Evolutionary conservation across 1,140 invertebrate genomes (phyloP).

Genomic region (Eumaeus atala): DNA sequence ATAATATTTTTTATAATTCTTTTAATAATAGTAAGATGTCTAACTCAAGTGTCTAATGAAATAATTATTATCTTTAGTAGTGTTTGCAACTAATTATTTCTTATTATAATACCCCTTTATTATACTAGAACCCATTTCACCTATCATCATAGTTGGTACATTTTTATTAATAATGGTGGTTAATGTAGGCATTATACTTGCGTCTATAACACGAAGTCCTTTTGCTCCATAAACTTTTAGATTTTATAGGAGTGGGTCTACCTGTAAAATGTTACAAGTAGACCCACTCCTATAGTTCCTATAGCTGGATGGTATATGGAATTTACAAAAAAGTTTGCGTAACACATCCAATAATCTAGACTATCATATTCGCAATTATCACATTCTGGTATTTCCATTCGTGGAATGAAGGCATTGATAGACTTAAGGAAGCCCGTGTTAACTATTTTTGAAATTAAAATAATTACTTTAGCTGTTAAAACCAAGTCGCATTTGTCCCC

Average conservation of each 20-base stretch:
- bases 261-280: too few relatives aligned
- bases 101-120: slow-evolving; percentile 67
- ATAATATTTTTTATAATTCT: too few relatives aligned
- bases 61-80: too few relatives aligned
- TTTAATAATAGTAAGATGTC: too few relatives aligned
- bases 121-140: slow-evolving; percentile 83
- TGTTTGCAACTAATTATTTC: background rate
- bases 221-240: slow-evolving; percentile 81
- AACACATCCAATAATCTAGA: slow-evolving; percentile 79
- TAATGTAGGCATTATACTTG: slow-evolving; percentile 84
- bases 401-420: slow-evolving; percentile 55
- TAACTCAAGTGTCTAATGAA: too few relatives aligned
- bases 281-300: slow-evolving; percentile 88
- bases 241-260: slow-evolving; percentile 58
- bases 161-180: slow-evolving; percentile 84
- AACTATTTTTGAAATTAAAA: slow-evolving; percentile 49
- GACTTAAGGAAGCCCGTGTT: slow-evolving; percentile 60
- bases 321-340: slow-evolving; percentile 66
- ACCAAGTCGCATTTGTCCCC: slow-evolving; percentile 80
- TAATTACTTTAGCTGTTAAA: slow-evolving; percentile 76
- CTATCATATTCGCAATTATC: slow-evolving; percentile 61
- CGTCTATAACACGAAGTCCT: slow-evolving; percentile 82
- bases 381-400: slow-evolving; percentile 61
- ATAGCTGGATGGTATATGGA: slow-evolving; percentile 83
- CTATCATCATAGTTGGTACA: slow-evolving; percentile 85